Base-by-base conservation (phyloP, 35 echinoderm and acorn worm species). In the Hemicentrotus pulcherrimus region DNA sequence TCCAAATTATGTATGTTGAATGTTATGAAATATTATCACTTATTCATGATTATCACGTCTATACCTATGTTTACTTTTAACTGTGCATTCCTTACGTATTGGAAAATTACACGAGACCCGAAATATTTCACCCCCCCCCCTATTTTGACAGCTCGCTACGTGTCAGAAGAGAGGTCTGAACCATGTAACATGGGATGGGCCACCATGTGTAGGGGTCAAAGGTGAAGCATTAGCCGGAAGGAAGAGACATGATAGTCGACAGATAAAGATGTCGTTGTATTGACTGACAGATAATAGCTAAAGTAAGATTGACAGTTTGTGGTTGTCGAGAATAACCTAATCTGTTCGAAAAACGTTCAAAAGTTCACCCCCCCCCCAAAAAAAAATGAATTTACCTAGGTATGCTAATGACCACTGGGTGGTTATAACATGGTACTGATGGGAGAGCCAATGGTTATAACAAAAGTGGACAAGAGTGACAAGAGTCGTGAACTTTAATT, bases 191-290 rank as follows among this genome's bases (percentile, higher is more conserved):
- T 78, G 65, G 65, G 65, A 22, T 28, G 65, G 65, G 65, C 65
- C 65, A 78, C 19, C 65, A 78, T 78, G 65, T 78, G 65, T 78
- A 78, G 0, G 19, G 65, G 65, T 78, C 65, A 78, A n/a, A 78
- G 65, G 65, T 78, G 19, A 78, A 78, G 65, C 65, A 22, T 78
- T 78, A 22, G 65, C 65, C 65, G 65, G 65, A 78, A 78, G 65
- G 65, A 78, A 78, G 65, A 78, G 65, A 78, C 65, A 78, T 78
- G 65, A 78, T 78, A 78, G 65, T 78, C 50, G 65, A 78, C 19
- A 78, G 65, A 78, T 78, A 78, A 78, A 78, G 65, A 78, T 78
- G 65, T 78, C 65, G 22, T 78, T 78, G n/a, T 78, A 28, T 78
- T 78, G 65, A 78, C 28, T 78, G 65, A 78, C 65, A 78, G 65